phyloP scores from a whole-genome alignment of 2,113 vertebrate species.

The Chamaea fasciata region DNA sequence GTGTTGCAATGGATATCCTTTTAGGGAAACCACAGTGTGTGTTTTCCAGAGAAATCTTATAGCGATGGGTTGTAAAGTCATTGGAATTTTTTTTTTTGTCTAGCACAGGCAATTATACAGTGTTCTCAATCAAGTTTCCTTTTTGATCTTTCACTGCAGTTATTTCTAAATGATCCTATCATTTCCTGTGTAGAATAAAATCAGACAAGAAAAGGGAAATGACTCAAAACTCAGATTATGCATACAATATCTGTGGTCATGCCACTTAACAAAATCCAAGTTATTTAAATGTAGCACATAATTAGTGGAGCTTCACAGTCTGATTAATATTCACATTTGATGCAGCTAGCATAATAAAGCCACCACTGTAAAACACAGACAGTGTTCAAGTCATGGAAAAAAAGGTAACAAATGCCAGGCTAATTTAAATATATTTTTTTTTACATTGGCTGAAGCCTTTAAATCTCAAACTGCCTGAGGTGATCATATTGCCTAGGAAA shows the following conservation, averaged over 20 bases:
- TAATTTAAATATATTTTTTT: background rate
- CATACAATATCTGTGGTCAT: slow-evolving; percentile 14
- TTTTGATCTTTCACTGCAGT: slow-evolving; percentile 53
- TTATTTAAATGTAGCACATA: slow-evolving; percentile 11
- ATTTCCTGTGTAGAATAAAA: slow-evolving; percentile 52
- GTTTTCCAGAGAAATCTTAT: background rate
- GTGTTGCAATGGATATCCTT: background rate
- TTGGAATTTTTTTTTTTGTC: slow-evolving; percentile 20
- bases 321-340: slow-evolving; percentile 23
- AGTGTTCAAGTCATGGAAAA: background rate
- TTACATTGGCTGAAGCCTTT: background rate
- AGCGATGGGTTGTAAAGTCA: background rate
- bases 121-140: slow-evolving; percentile 42
- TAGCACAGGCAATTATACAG: slow-evolving; percentile 19
- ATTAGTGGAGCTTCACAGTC: slow-evolving; percentile 12
- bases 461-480: slow-evolving; percentile 28
- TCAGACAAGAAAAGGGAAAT: slow-evolving; percentile 55
- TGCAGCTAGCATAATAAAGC: background rate
- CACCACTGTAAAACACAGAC: background rate
- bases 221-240: slow-evolving; percentile 43
- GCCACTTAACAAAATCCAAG: slow-evolving; percentile 6
- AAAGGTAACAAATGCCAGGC: background rate
- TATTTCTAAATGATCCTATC: slow-evolving; percentile 52
- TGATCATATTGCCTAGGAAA: background rate
- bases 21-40: background rate